These are phyloP conservation scores for Lophius piscatorius DNA, from an alignment of 2,113 vertebrate species.

Conservation along the genomic window DNA sequence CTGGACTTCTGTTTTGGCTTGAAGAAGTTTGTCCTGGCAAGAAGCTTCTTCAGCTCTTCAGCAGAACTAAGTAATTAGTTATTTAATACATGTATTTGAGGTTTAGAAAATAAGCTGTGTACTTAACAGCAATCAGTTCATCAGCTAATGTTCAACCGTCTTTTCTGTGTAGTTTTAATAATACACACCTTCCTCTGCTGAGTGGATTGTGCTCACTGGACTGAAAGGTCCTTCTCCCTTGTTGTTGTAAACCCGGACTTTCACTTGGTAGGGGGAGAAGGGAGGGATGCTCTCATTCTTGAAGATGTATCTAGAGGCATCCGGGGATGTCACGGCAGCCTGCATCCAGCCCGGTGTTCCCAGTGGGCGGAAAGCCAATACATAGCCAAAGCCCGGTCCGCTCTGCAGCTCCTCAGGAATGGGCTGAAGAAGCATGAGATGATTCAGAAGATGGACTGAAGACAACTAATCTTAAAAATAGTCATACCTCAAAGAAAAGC, in stretches of 20 bases:
- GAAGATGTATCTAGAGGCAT: conserved; percentile 91
- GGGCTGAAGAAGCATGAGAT: conserved; percentile 78
- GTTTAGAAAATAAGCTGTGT: too few relatives aligned
- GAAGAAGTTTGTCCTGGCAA: too few relatives aligned
- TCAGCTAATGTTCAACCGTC: neutral
- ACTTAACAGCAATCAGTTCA: too few relatives aligned
- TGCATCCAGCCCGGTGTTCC: conserved; percentile 93
- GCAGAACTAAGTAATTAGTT: too few relatives aligned
- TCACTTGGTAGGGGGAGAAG: conserved; percentile 93
- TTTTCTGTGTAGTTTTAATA: neutral
- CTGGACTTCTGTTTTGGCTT: too few relatives aligned
- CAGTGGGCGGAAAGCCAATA: conserved; percentile 93
- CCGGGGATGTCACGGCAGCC: conserved; percentile 91
- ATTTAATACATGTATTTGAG: too few relatives aligned
- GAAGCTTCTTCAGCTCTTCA: too few relatives aligned
- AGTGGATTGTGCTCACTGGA: conserved; percentile 87
- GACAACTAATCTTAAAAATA: conserved; percentile 44
- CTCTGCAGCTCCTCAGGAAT: conserved; percentile 95
- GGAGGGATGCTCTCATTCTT: conserved; percentile 93
- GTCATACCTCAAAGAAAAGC: conserved; percentile 40
- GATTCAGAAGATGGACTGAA: conserved; percentile 47
- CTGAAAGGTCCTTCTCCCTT: conserved; percentile 93
- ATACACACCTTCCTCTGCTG: conserved; percentile 91
- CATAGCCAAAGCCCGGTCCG: conserved; percentile 93
- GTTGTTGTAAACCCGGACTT: conserved; percentile 96